Percentiles rank a stretch among this genome's conserved stretches.
Evolutionary conservation across 2,797 vertebrate species (phyloP).

Genomic region (Carcharodon carcharias): DNA sequence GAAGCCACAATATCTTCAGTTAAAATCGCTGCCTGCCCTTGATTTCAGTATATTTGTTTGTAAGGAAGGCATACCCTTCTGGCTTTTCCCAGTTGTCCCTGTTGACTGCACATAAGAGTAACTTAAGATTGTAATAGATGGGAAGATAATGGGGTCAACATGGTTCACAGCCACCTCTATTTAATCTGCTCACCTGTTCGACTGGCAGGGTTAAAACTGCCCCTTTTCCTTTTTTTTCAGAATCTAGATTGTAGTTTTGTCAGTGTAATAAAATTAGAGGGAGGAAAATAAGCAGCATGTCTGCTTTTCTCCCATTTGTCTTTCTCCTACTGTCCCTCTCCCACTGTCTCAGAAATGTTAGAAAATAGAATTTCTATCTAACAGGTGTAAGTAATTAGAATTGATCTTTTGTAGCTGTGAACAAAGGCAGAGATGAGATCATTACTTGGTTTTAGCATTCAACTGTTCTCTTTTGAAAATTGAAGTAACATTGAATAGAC

Average conservation of each 20-base stretch:
- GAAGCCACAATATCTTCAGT: neutral
- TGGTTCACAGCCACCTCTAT: neutral
- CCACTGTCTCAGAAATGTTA: neutral
- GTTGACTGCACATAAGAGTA: neutral
- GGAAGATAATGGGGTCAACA: neutral
- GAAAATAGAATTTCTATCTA: neutral
- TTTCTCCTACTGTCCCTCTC: neutral
- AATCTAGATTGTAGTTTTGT: neutral
- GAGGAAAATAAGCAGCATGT: neutral
- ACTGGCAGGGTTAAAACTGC: neutral
- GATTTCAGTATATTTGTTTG: neutral
- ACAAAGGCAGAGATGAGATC: slow-evolving; percentile 3
- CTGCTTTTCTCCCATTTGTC: neutral
- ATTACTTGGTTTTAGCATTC: neutral
- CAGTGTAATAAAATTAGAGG: neutral
- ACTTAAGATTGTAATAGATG: neutral
- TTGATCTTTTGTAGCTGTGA: slow-evolving; percentile 9
- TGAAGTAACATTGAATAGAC: neutral
- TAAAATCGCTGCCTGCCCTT: neutral
- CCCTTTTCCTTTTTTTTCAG: neutral
- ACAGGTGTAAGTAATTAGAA: neutral
- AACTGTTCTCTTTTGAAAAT: slow-evolving; percentile 5
- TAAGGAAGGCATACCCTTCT: no score
- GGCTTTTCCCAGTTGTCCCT: neutral
- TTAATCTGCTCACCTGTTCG: no score